Evolutionary conservation across 2,888 invertebrate genomes (phyloP), one percentile per base, ranked within the genome.

Genomic region (Halictus quadricinctus): DNA sequence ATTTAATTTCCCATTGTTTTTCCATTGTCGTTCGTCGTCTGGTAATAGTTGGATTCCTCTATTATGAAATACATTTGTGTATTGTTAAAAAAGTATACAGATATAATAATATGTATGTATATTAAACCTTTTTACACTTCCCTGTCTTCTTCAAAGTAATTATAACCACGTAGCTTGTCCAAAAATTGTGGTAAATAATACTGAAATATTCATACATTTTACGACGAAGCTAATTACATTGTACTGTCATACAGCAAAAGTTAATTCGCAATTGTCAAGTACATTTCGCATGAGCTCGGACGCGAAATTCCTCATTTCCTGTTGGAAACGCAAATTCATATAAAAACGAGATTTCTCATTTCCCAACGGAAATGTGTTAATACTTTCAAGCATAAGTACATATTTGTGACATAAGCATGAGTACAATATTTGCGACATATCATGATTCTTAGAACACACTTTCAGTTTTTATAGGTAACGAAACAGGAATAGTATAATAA

Each of bases 251-350:
- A n/a, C 5, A n/a, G n/a, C n/a, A 58, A n/a, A 58, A 58, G n/a
- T 58, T 58, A 58, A 58, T 58, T n/a, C n/a, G 58, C 58, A 58
- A 58, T 58, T 58, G 58, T 58, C n/a, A 58, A 58, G 58, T 58
- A n/a, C 58, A 58, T 58, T 58, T 58, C n/a, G 12, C 58, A 58
- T n/a, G 12, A n/a, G 58, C n/a, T 21, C n/a, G 58, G 12, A 0
- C 58, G n/a, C 58, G 58, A 58, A 58, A 58, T n/a, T 58, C n/a
- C 58, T 58, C 58, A n/a, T 58, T 58, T 58, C 58, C n/a, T 58
- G 58, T n/a, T 58, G n/a, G n/a, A 58, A 58, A n/a, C n/a, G 58
- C 58, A n/a, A 58, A 58, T 12, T 58, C n/a, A 12, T 5, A n/a
- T 58, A 58, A 58, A 58, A 58, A 58, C 5, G 58, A 58, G 58